A percentile compares a stretch with the other conserved stretches of the same genome.
Conservation (phyloP, 2,797 vertebrate species). For the Simalia tracyae region DNA sequence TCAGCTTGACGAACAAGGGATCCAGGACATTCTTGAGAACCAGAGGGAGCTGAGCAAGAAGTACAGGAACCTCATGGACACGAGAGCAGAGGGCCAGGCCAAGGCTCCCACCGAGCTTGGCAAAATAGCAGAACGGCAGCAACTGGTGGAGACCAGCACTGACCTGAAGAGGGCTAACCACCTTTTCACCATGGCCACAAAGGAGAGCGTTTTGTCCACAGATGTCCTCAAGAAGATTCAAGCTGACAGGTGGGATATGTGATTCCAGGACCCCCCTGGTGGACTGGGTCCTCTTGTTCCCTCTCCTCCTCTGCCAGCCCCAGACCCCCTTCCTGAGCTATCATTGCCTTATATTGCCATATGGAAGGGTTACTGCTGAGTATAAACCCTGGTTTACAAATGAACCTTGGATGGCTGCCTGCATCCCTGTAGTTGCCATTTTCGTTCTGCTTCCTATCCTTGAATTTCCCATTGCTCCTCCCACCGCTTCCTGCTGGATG, state of each 20-base stretch:
- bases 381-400: background rate
- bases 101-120: background rate
- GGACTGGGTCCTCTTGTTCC: background rate
- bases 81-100: slow-evolving; percentile 27
- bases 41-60: slow-evolving; percentile 44
- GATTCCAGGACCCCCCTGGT: background rate
- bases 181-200: slow-evolving; percentile 48
- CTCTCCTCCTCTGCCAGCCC: background rate
- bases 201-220: slow-evolving; percentile 40
- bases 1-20: slow-evolving; percentile 59
- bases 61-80: slow-evolving; percentile 14
- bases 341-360: background rate
- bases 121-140: background rate
- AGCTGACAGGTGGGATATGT: slow-evolving; percentile 69
- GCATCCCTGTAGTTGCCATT: background rate
- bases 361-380: background rate
- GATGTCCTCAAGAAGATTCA: slow-evolving; percentile 73
- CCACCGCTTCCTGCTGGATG: too few relatives aligned
- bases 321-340: background rate
- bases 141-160: slow-evolving; percentile 24
- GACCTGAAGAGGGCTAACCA: slow-evolving; percentile 42
- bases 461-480: background rate
- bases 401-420: too few relatives aligned
- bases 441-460: background rate
- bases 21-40: slow-evolving; percentile 27